phyloP scores from a whole-genome alignment of 1,140 invertebrate species.

The Psix sp. region DNA sequence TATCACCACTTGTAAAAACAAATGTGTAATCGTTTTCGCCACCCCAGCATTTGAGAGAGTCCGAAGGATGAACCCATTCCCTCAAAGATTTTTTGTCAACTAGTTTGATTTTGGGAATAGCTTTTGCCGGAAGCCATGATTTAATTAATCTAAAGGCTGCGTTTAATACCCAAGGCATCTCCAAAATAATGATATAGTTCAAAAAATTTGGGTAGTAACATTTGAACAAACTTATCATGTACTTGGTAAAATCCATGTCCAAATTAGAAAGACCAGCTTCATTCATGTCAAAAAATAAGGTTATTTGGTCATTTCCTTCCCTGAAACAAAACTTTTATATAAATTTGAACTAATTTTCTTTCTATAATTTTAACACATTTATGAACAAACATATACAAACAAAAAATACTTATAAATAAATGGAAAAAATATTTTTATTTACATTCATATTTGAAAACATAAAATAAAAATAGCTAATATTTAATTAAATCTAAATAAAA shows the following conservation, averaged over 20 bases:
- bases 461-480: too few species aligned
- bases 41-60: conserved; percentile 89
- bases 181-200: conserved; percentile 94
- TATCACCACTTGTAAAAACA: conserved; percentile 82
- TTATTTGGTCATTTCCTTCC: conserved; percentile 86
- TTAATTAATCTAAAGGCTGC: conserved; percentile 96
- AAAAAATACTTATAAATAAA: too few species aligned
- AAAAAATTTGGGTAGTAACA: conserved; percentile 92
- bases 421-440: too few species aligned
- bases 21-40: conserved; percentile 88
- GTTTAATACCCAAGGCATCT: conserved; percentile 96
- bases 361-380: too few species aligned
- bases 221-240: conserved; percentile 92
- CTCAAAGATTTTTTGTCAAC: conserved; percentile 86
- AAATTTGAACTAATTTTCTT: too few species aligned
- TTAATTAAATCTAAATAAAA: too few species aligned
- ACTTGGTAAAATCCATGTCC: conserved; percentile 92
- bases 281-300: conserved; percentile 93
- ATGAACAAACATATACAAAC: too few species aligned
- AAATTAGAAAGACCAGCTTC: conserved; percentile 90
- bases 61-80: conserved; percentile 85
- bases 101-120: conserved; percentile 93
- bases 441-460: conserved; percentile 4
- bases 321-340: too few species aligned
- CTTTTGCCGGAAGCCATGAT: conserved; percentile 90